phyloP scores from a whole-genome alignment of 2,888 invertebrate species.

The Prosopocoilus inquinatus region DNA sequence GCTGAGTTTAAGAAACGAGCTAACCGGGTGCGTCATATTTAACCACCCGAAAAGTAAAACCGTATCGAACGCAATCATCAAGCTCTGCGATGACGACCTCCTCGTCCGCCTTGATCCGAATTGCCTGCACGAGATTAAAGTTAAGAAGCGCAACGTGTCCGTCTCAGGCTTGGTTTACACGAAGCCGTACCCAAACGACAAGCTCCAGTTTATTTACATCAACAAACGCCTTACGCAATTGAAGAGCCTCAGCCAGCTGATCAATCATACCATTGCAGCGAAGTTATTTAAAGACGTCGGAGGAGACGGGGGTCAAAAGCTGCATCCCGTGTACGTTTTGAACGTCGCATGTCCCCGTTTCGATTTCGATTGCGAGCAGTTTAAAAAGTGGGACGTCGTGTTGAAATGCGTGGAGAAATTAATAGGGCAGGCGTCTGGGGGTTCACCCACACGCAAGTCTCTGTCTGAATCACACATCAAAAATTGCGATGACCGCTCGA shows the following conservation, averaged over 20 bases:
- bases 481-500: too few species aligned
- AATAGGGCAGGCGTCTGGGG: neutral
- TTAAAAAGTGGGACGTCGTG: conserved; percentile 54
- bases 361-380: conserved; percentile 55
- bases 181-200: conserved; percentile 48
- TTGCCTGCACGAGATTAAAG: conserved; percentile 45
- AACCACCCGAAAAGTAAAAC: conserved; percentile 59
- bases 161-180: conserved; percentile 60
- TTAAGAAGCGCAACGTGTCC: conserved; percentile 51
- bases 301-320: too few species aligned
- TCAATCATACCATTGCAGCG: too few species aligned
- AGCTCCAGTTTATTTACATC: conserved; percentile 63
- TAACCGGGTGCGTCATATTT: conserved; percentile 57
- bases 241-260: conserved; percentile 38
- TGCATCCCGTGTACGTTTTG: conserved; percentile 53
- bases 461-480: too few species aligned
- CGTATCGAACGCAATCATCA: conserved; percentile 55
- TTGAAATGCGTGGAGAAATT: conserved; percentile 48
- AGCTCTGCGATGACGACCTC: conserved; percentile 52
- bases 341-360: conserved; percentile 55
- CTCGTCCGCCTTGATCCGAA: conserved; percentile 44
- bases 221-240: conserved; percentile 60
- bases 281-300: too few species aligned
- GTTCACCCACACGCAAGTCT: too few species aligned
- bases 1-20: conserved; percentile 68